phyloP scores from a whole-genome alignment of 2,888 invertebrate species.

The Apeira syringaria region DNA sequence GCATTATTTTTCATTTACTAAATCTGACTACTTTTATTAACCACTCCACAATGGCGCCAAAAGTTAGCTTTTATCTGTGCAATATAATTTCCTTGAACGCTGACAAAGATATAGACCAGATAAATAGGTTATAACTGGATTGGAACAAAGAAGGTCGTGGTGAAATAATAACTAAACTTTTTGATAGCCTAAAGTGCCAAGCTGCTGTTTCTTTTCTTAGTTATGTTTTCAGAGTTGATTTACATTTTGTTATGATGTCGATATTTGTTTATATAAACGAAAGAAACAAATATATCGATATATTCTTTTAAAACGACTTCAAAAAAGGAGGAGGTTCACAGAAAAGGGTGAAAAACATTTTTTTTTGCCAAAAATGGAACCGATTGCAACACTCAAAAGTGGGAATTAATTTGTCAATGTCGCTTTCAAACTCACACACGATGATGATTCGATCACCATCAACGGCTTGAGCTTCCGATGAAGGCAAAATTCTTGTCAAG shows the following conservation, averaged over 20 bases:
- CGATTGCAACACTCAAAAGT: too few relatives aligned
- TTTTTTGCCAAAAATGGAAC: too few relatives aligned
- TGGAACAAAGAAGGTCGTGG: conserved; percentile 16
- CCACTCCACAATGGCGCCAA: conserved; percentile 18
- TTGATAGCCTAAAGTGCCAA: conserved; percentile 10
- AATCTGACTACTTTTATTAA: conserved; percentile 13
- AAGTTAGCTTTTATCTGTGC: conserved; percentile 25
- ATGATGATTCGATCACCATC: too few relatives aligned
- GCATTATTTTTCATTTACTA: background rate
- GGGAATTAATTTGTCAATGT: too few relatives aligned
- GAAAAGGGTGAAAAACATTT: too few relatives aligned
- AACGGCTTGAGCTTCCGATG: too few relatives aligned
- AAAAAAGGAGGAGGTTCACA: too few relatives aligned
- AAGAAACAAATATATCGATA: too few relatives aligned
- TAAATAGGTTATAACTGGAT: background rate
- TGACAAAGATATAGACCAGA: conserved; percentile 9
- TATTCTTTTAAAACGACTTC: too few relatives aligned
- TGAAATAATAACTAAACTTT: conserved; percentile 26
- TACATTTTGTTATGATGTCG: background rate
- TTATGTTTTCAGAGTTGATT: conserved; percentile 7
- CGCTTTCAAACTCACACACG: too few relatives aligned
- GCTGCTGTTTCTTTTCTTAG: conserved; percentile 13
- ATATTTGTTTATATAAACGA: too few relatives aligned
- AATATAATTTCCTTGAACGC: background rate
- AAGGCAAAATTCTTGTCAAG: too few relatives aligned